Evolutionary conservation across 2,888 invertebrate genomes (phyloP).

Genomic region (Gari tellinella): DNA sequence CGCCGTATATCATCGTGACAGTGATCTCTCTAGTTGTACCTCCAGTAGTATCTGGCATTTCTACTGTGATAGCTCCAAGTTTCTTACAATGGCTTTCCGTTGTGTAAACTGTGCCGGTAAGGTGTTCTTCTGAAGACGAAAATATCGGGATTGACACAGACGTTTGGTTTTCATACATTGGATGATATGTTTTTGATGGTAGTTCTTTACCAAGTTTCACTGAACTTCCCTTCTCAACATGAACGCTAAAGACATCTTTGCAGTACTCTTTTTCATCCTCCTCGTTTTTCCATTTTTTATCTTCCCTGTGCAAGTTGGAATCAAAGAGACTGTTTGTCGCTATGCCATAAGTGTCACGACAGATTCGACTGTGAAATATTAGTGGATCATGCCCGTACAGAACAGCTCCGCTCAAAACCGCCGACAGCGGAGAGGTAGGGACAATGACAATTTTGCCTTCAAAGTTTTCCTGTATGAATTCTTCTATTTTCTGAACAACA

Average conservation of each 20-base stretch:
- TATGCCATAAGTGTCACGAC: slow-evolving; percentile 36
- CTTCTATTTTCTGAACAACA: slow-evolving; percentile 5
- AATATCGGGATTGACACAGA: slow-evolving; percentile 18
- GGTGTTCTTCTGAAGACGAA: slow-evolving; percentile 9
- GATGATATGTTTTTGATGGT: slow-evolving; percentile 15
- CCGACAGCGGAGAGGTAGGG: slow-evolving; percentile 21
- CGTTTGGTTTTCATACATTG: slow-evolving; percentile 31
- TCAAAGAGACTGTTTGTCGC: slow-evolving; percentile 11
- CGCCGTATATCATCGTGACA: slow-evolving; percentile 59
- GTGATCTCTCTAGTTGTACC: slow-evolving; percentile 28
- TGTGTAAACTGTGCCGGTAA: slow-evolving; percentile 36
- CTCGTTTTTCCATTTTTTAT: slow-evolving; percentile 16
- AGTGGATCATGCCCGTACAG: slow-evolving; percentile 20
- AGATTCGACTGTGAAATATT: slow-evolving; percentile 18
- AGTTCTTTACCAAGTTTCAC: slow-evolving; percentile 13
- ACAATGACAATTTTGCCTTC: slow-evolving; percentile 5
- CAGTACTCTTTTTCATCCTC: slow-evolving; percentile 17
- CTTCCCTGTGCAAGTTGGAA: slow-evolving; percentile 12
- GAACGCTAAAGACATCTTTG: slow-evolving; percentile 31
- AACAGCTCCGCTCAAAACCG: slow-evolving; percentile 24
- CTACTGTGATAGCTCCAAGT: slow-evolving; percentile 46
- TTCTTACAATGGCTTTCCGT: slow-evolving; percentile 37
- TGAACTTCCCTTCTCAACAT: slow-evolving; percentile 28
- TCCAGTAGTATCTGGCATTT: slow-evolving; percentile 50
- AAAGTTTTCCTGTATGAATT: slow-evolving; percentile 5